Percentiles rank a stretch among this genome's conserved stretches.
These are phyloP conservation scores for Brachypalpus laphriformis DNA, from an alignment of 2,888 invertebrate species.

Conservation along the genomic window DNA sequence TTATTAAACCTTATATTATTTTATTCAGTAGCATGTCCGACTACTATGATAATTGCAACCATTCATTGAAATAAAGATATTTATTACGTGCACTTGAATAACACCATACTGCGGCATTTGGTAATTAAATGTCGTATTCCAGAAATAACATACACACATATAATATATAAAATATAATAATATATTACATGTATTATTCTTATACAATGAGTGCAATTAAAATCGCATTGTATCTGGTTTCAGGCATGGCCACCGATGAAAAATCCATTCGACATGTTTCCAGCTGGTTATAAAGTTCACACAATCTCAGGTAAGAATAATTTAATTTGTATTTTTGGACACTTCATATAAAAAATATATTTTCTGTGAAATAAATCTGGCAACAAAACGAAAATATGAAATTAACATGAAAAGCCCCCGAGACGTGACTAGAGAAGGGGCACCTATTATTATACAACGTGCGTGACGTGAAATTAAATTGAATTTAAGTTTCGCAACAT, in stretches of 20 bases:
- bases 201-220: not conserved
- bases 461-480: conserved; percentile 59
- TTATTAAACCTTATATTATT: not conserved
- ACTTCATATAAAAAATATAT: not conserved
- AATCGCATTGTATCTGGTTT: conserved; percentile 41
- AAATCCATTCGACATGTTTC: conserved; percentile 80
- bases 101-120: not conserved
- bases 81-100: not conserved
- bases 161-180: too few relatives aligned
- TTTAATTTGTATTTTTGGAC: not conserved
- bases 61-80: not conserved
- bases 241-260: conserved; percentile 82
- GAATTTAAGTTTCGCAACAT: conserved; percentile 33
- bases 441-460: conserved; percentile 39
- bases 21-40: not conserved
- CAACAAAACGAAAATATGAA: not conserved
- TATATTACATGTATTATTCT: not conserved
- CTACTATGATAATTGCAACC: not conserved
- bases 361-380: not conserved
- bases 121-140: conserved; percentile 5
- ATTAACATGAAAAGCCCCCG: conserved; percentile 3
- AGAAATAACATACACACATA: not conserved
- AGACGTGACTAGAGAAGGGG: conserved; percentile 3
- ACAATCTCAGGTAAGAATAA: conserved; percentile 81
- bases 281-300: conserved; percentile 78